These are phyloP conservation scores for Hyaena hyaena DNA, from an alignment of 2,113 vertebrate species.

Conservation along the genomic window DNA sequence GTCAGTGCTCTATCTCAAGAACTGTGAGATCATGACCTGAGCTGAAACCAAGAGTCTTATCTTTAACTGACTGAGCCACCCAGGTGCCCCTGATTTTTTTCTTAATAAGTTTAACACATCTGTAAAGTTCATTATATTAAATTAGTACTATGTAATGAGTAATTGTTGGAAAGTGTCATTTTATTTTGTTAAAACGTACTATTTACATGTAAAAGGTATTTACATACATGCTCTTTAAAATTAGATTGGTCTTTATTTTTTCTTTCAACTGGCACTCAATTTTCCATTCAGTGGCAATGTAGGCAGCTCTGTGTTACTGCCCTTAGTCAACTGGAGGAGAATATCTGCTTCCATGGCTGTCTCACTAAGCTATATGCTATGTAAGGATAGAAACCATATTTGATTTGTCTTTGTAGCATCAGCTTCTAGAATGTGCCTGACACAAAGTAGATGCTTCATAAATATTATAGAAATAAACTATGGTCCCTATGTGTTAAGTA, in stretches of 20 bases:
- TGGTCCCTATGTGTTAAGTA: not conserved
- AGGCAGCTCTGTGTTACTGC: not conserved
- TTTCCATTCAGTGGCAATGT: not conserved
- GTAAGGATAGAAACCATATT: not conserved
- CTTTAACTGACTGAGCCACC: no score
- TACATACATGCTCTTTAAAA: not conserved
- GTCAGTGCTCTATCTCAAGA: no score
- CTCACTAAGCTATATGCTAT: not conserved
- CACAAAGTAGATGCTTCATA: not conserved
- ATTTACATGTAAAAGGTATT: not conserved
- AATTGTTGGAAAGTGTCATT: not conserved
- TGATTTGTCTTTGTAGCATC: not conserved
- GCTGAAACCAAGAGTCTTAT: no score
- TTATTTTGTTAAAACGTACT: not conserved
- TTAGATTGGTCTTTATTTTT: not conserved
- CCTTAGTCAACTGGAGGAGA: not conserved
- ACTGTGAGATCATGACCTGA: no score
- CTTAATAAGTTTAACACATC: not conserved
- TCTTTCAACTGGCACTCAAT: not conserved
- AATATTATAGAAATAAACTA: not conserved
- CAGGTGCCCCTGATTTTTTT: not conserved
- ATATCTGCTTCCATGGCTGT: not conserved
- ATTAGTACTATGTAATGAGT: not conserved
- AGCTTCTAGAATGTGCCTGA: not conserved
- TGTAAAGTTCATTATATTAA: not conserved